Evolutionary conservation across 2,888 invertebrate genomes (phyloP).

Genomic region (Microchrysa polita): DNA sequence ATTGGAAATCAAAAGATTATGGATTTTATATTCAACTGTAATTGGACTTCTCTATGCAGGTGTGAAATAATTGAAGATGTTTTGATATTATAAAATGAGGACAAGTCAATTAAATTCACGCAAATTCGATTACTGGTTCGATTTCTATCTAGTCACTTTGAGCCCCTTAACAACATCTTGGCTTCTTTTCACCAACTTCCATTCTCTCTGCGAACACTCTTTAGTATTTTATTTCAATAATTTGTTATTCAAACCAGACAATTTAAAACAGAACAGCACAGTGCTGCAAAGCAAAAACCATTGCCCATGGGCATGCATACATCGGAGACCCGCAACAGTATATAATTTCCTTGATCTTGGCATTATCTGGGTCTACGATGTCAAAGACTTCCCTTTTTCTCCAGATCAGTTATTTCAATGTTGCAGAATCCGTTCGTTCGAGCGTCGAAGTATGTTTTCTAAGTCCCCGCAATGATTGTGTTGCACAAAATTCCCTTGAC

Average conservation of each 20-base stretch:
- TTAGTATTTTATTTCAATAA: not conserved
- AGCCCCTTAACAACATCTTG: not conserved
- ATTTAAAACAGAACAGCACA: not conserved
- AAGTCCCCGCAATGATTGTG: not conserved
- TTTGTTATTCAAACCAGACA: not conserved
- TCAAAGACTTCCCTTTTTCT: no score
- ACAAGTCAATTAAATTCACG: no score
- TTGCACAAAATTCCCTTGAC: constrained; percentile 15
- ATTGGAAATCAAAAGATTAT: no score
- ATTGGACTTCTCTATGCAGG: no score
- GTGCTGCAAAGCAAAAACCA: not conserved
- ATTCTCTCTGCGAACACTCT: not conserved
- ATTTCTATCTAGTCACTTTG: no score
- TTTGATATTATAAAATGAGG: no score
- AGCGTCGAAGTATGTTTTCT: no score
- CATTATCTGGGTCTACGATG: not conserved
- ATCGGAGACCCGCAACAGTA: not conserved
- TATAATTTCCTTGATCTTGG: constrained; percentile 10
- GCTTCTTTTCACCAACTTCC: not conserved
- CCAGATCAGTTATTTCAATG: no score
- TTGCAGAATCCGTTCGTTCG: no score
- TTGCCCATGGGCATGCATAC: not conserved
- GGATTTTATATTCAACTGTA: no score
- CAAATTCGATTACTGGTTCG: no score
- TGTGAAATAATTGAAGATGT: no score